A percentile compares a stretch with the other conserved stretches of the same genome.
These are phyloP conservation scores for Platycheirus albimanus DNA, from an alignment of 2,888 invertebrate species.

Conservation along the genomic window DNA sequence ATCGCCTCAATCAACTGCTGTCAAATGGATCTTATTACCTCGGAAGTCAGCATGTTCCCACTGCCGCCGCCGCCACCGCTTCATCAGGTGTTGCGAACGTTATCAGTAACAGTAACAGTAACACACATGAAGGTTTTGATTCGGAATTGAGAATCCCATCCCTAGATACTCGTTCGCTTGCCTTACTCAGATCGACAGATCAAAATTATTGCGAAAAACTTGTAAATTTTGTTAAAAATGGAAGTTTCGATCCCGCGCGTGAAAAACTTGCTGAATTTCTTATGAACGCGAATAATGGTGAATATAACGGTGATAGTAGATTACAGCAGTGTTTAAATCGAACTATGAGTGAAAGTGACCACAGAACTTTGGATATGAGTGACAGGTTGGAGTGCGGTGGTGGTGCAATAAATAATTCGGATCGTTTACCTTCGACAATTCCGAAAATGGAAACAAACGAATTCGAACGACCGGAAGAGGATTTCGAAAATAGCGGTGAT, in stretches of 20 bases:
- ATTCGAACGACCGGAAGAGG: conserved; percentile 77
- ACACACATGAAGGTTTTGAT: conserved; percentile 26
- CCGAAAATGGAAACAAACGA: conserved; percentile 66
- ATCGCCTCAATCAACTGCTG: conserved; percentile 81
- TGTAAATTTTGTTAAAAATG: conserved; percentile 74
- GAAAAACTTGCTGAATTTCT: conserved; percentile 75
- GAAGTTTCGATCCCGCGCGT: conserved; percentile 70
- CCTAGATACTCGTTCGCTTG: conserved; percentile 77
- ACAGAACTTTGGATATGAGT: conserved; percentile 45
- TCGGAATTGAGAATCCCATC: conserved; percentile 36
- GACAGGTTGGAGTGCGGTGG: conserved; percentile 44
- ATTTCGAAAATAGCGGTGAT: conserved; percentile 81
- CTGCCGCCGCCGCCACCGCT: conserved; percentile 45
- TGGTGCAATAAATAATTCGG: conserved; percentile 56
- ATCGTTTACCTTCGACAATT: conserved; percentile 47
- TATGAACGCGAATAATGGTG: conserved; percentile 63
- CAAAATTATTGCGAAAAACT: conserved; percentile 75
- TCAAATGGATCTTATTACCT: conserved; percentile 78
- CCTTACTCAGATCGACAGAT: conserved; percentile 73
- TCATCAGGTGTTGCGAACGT: conserved; percentile 18
- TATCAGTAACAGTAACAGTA: conserved; percentile 11
- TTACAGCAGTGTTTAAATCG: conserved; percentile 65
- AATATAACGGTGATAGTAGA: conserved; percentile 60
- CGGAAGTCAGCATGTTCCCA: conserved; percentile 60
- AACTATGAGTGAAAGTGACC: conserved; percentile 62